Evolutionary conservation across 2,888 invertebrate species (phyloP).

Genomic region (Hesperia comma): DNA sequence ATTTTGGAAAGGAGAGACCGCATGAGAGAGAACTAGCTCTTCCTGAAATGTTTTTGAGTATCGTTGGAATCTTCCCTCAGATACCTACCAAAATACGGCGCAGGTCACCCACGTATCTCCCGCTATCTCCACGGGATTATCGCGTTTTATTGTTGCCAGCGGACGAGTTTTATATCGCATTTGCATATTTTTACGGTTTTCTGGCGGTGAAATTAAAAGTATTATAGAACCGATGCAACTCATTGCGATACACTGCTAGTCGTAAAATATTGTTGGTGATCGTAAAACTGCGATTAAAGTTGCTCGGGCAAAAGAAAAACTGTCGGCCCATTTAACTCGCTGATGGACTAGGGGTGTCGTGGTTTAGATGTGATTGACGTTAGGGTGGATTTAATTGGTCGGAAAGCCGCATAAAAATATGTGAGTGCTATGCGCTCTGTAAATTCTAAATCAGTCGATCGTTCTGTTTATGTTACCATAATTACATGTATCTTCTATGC

Average conservation of each 20-base stretch:
- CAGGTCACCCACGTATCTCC: constrained; percentile 4
- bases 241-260: constrained; percentile 73
- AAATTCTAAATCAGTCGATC: too few relatives aligned
- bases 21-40: too few relatives aligned
- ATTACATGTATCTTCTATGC: too few relatives aligned
- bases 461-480: too few relatives aligned
- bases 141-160: constrained; percentile 65
- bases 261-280: constrained; percentile 78
- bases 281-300: constrained; percentile 78
- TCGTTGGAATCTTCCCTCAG: too few relatives aligned
- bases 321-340: constrained; percentile 64
- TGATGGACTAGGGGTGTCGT: constrained; percentile 41
- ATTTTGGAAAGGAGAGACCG: too few relatives aligned
- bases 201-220: constrained; percentile 81
- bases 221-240: constrained; percentile 77
- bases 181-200: constrained; percentile 82
- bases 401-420: constrained; percentile 34
- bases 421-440: too few relatives aligned
- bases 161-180: constrained; percentile 74
- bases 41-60: too few relatives aligned
- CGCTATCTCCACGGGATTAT: constrained; percentile 52
- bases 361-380: constrained; percentile 37
- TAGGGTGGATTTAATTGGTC: constrained; percentile 40
- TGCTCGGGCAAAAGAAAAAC: constrained; percentile 68
- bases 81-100: background rate